phyloP scores from a whole-genome alignment of 2,888 invertebrate genomes.

The Plebejus argus region DNA sequence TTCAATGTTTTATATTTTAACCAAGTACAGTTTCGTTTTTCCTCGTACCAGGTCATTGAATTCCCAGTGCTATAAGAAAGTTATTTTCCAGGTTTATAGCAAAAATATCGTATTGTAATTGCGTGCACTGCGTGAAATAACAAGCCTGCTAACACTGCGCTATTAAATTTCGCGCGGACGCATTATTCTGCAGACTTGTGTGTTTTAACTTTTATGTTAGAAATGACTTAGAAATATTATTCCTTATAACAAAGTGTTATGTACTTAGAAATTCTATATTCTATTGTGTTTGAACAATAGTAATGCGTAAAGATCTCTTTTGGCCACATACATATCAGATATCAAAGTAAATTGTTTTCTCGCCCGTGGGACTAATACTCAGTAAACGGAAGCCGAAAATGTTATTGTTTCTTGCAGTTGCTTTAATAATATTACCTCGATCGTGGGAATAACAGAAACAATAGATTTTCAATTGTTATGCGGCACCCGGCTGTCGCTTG shows the following conservation, averaged over 20 bases:
- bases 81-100: background rate
- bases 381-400: background rate
- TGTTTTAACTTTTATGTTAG: background rate
- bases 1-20: background rate
- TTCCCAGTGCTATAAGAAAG: background rate
- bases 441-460: too few species aligned
- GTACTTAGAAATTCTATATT: background rate
- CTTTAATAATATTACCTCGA: background rate
- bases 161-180: constrained; percentile 2
- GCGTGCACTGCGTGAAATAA: background rate
- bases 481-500: too few species aligned
- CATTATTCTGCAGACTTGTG: background rate
- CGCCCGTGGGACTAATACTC: background rate
- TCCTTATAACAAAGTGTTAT: background rate
- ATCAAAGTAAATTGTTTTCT: background rate
- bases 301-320: background rate
- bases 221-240: background rate
- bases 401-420: background rate
- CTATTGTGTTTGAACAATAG: background rate
- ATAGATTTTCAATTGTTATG: too few species aligned
- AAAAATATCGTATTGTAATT: constrained; percentile 3
- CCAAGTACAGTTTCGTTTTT: background rate
- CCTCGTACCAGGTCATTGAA: background rate
- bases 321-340: background rate
- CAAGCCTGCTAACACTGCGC: constrained; percentile 8